Conservation (phyloP, 2,888 invertebrate species). For the Stenodema calcarata region DNA sequence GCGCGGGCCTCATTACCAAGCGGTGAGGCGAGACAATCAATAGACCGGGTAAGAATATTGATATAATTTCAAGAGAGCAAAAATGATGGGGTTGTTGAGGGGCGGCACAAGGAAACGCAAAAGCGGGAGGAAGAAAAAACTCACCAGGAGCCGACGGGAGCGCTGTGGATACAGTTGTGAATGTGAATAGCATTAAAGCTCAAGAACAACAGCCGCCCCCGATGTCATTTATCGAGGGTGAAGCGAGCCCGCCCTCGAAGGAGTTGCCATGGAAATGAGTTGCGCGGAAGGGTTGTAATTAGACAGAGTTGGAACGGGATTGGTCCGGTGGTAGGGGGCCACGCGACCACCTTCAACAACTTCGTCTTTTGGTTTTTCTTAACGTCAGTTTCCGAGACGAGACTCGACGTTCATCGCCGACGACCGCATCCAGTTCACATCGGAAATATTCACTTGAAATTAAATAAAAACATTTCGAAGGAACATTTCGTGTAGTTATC, state of each 20-base stretch:
- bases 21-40: background rate
- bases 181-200: slow-evolving; percentile 22
- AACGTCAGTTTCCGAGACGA: no score
- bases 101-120: background rate
- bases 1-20: background rate
- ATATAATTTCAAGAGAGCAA: background rate
- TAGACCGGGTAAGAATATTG: background rate
- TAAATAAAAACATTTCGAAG: no score
- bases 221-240: slow-evolving; percentile 22
- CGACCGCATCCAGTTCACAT: no score
- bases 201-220: slow-evolving; percentile 24
- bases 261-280: slow-evolving; percentile 46
- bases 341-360: background rate
- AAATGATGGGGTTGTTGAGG: background rate
- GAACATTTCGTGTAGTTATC: no score
- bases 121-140: background rate
- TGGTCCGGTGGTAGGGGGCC: slow-evolving; percentile 9
- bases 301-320: slow-evolving; percentile 31
- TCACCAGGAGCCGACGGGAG: slow-evolving; percentile 4
- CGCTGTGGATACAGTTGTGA: slow-evolving; percentile 16
- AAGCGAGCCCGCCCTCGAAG: slow-evolving; percentile 16
- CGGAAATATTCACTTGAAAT: no score
- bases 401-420: no score
- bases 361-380: background rate
- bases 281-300: slow-evolving; percentile 46